Conservation (phyloP, 2,888 invertebrate species). For the Itoplectis maculator region DNA sequence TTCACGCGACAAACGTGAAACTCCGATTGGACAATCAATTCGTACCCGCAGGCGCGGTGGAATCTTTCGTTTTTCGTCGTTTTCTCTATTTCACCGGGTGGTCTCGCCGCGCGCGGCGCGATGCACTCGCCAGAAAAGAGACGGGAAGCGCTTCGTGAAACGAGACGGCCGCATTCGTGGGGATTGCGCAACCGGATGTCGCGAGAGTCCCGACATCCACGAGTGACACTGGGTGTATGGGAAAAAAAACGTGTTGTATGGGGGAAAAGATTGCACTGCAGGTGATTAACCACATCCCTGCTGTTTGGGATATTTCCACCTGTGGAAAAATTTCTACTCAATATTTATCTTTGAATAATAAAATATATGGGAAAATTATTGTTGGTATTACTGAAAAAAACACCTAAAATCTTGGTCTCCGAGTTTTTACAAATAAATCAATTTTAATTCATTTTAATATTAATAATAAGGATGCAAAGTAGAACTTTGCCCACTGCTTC, state of each 20-base stretch:
- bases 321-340: too few relatives aligned
- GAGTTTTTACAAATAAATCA: too few relatives aligned
- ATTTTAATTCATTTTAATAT: too few relatives aligned
- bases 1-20: conserved; percentile 38
- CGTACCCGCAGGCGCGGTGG: conserved; percentile 33
- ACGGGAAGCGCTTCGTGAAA: conserved; percentile 3
- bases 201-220: conserved; percentile 18
- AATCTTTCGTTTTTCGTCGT: conserved; percentile 23
- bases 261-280: too few relatives aligned
- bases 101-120: conserved; percentile 14
- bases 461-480: too few relatives aligned
- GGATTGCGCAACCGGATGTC: conserved; percentile 50
- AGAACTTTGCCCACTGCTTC: too few relatives aligned
- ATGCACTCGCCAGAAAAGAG: conserved; percentile 18
- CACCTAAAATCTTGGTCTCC: too few relatives aligned
- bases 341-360: too few relatives aligned
- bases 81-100: conserved; percentile 15
- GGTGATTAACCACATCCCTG: not conserved
- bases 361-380: too few relatives aligned
- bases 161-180: conserved; percentile 47
- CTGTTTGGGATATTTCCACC: too few relatives aligned
- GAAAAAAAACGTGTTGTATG: not conserved
- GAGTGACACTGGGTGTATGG: not conserved
- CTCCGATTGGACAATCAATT: conserved; percentile 33
- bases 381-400: too few relatives aligned